A percentile compares a stretch with the other conserved stretches of the same genome.
phyloP scores from a whole-genome alignment of 2,888 invertebrate species.

The Enchytraeus crypticus region DNA sequence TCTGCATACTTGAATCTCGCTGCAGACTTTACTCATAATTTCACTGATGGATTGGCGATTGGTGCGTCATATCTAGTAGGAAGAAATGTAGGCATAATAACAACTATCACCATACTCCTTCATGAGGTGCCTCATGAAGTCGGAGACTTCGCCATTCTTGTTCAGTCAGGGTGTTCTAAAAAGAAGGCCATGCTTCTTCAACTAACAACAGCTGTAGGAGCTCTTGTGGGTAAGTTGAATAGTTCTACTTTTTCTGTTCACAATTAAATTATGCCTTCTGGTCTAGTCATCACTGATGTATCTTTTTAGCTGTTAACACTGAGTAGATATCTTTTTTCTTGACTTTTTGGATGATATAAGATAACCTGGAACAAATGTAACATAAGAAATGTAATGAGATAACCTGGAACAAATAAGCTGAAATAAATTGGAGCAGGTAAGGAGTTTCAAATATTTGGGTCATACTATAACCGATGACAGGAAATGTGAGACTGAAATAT shows the following conservation, averaged over 20 bases:
- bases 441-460: too few relatives aligned
- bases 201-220: slow-evolving; percentile 86
- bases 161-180: slow-evolving; percentile 89
- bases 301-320: too few relatives aligned
- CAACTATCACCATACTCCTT: slow-evolving; percentile 87
- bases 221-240: slow-evolving; percentile 56
- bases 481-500: too few relatives aligned
- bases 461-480: too few relatives aligned
- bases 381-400: too few relatives aligned
- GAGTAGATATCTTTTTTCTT: too few relatives aligned
- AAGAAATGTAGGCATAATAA: slow-evolving; percentile 47
- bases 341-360: too few relatives aligned
- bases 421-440: too few relatives aligned
- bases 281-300: too few relatives aligned
- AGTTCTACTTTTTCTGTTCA: neutral
- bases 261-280: too few relatives aligned
- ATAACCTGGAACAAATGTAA: too few relatives aligned
- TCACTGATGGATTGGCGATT: slow-evolving; percentile 97
- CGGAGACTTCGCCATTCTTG: slow-evolving; percentile 95
- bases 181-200: slow-evolving; percentile 91
- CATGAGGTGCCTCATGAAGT: slow-evolving; percentile 99
- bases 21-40: slow-evolving; percentile 97
- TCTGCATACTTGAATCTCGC: slow-evolving; percentile 91
- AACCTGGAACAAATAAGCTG: too few relatives aligned
- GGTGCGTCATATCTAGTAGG: slow-evolving; percentile 94